Evolutionary conservation across 1,140 invertebrate genomes (phyloP), one percentile per base, ranked within the genome.

Genomic region (Drosophila ambigua): DNA sequence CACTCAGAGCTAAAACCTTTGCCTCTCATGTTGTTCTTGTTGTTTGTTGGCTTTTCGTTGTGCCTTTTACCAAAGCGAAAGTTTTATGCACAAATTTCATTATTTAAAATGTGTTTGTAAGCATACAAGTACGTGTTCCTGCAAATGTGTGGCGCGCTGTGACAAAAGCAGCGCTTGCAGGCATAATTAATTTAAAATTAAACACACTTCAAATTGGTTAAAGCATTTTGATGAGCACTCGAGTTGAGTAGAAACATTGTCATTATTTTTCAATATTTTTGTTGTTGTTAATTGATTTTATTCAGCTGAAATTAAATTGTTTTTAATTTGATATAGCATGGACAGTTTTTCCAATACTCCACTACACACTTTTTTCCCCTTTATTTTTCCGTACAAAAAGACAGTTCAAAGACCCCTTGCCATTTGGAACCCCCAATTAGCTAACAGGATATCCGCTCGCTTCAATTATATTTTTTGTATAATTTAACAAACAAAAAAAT

Each of bases 1-100:
- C 23, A 7, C 1, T 9, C 9, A 11, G 0, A 3, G n/a, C 3
- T 11, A 2, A 2, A 2, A 1, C 4, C 11, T 13, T 4, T 28
- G 26, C 35, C 35, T 2, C 3, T 13, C 11, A 13, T 49, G 15
- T 31, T 49, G 41, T 58, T 49, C 26, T 54, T 43, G 48, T 74
- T 49, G 41, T 53, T 61, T 48, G 24, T 23, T 24, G 23, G 39
- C 15, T 39, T 46, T 15, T 26, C 26, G 52, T 39, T 53, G 31
- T 43, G n/a, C 46, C 49, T 41, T 58, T 59, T 55, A 23, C n/a
- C 59, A 82, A 87, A 72, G 69, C 45, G 15, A 85, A 85, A 82
- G 82, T 85, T 85, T 78, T 75, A 54, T 81, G 73, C 74, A 52
- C 39, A 85, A 81, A 87, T 85, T 85, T 68, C 69, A 85, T 85